These are phyloP conservation scores for Bombus balteatus DNA, from an alignment of 1,140 invertebrate species.

Conservation along the genomic window DNA sequence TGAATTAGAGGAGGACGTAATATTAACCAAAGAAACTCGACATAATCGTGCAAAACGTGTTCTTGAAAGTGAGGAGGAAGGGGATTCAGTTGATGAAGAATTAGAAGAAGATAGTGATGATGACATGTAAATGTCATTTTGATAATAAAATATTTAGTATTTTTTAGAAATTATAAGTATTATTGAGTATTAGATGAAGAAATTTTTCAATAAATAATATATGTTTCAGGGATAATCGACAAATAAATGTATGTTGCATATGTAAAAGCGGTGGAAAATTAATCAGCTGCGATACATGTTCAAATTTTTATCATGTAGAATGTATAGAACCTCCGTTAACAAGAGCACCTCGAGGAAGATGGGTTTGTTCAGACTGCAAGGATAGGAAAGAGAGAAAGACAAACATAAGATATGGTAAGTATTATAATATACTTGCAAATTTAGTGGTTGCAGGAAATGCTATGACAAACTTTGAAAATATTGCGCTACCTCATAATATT, in stretches of 20 bases:
- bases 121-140: conserved; percentile 66
- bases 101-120: conserved; percentile 66
- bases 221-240: conserved; percentile 11
- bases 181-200: neutral
- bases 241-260: conserved; percentile 63
- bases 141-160: neutral
- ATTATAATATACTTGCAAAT: neutral
- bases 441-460: neutral
- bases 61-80: conserved; percentile 70
- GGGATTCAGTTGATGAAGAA: conserved; percentile 71
- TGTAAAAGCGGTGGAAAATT: conserved; percentile 82
- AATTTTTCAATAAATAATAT: neutral
- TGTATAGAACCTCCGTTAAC: conserved; percentile 85
- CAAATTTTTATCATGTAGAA: conserved; percentile 83
- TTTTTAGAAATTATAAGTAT: neutral
- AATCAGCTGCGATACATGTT: conserved; percentile 85
- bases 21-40: conserved; percentile 78
- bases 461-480: neutral
- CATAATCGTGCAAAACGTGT: conserved; percentile 75
- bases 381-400: conserved; percentile 72
- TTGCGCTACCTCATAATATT: neutral
- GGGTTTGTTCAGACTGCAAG: conserved; percentile 85
- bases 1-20: conserved; percentile 82
- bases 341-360: conserved; percentile 84
- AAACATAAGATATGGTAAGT: conserved; percentile 72